phyloP scores from a whole-genome alignment of 2,797 vertebrate genomes.

The Pangasius krempfi region DNA sequence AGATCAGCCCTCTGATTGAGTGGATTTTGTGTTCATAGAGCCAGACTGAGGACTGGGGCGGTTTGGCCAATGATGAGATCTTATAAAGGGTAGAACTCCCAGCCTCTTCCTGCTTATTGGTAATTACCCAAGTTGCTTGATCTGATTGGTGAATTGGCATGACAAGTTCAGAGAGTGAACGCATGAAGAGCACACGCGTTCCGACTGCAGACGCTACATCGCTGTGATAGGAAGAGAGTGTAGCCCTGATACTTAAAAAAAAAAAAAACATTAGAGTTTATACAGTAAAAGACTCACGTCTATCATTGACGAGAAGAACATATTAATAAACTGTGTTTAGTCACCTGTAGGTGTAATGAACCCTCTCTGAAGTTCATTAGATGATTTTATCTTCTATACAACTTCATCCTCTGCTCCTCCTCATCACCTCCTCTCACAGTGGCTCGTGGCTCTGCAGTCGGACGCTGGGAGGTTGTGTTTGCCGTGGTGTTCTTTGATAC shows the following conservation, averaged over 20 bases:
- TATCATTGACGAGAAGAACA: not conserved
- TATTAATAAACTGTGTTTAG: not conserved
- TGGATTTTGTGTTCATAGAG: constrained; percentile 90
- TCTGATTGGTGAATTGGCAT: constrained; percentile 81
- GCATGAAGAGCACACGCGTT: constrained; percentile 72
- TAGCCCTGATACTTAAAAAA: not conserved
- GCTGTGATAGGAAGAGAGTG: constrained; percentile 22
- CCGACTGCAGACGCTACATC: constrained; percentile 40
- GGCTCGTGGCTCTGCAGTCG: constrained; percentile 35
- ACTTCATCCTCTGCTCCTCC: not conserved
- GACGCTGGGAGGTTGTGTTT: constrained; percentile 54
- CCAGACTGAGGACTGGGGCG: constrained; percentile 97
- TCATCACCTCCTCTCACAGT: not conserved
- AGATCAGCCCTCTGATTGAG: constrained; percentile 64
- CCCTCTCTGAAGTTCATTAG: not conserved
- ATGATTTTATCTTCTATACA: not conserved
- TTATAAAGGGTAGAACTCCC: constrained; percentile 84
- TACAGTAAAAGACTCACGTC: not conserved
- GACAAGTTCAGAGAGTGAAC: constrained; percentile 77
- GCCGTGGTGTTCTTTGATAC: constrained; percentile 59
- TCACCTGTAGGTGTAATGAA: not conserved
- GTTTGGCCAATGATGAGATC: constrained; percentile 93
- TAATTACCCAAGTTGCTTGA: constrained; percentile 86
- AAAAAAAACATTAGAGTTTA: not conserved
- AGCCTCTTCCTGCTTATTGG: constrained; percentile 80